Conservation (phyloP, 2,888 invertebrate species). For the Xanthia icteritia region DNA sequence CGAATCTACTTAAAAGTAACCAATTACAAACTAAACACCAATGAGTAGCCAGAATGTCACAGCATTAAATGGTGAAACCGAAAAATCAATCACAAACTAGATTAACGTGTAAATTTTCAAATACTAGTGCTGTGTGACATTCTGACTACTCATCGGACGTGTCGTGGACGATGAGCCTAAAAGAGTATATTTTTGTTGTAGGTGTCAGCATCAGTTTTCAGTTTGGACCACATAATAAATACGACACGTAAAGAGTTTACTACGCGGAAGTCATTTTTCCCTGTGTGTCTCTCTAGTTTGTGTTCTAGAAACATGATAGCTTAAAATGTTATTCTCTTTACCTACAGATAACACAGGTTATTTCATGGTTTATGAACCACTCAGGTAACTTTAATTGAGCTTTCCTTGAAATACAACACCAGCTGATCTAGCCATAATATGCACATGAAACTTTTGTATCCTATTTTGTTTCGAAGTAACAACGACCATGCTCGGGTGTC, state of each 20-base stretch:
- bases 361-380: not conserved
- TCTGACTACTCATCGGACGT: not conserved
- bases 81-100: too few species aligned
- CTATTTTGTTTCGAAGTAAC: not conserved
- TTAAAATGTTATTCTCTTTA: conserved; percentile 17
- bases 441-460: not conserved
- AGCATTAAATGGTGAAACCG: too few species aligned
- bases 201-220: not conserved
- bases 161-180: not conserved
- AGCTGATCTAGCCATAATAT: not conserved
- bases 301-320: conserved; percentile 12
- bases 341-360: not conserved
- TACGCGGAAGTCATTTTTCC: conserved; percentile 34
- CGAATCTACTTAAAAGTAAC: not conserved
- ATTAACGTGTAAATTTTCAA: too few species aligned
- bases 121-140: not conserved
- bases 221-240: conserved; percentile 43
- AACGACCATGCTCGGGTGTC: not conserved
- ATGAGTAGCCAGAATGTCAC: not conserved
- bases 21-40: not conserved
- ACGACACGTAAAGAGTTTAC: conserved; percentile 44
- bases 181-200: too few species aligned
- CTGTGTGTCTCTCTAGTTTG: conserved; percentile 13
- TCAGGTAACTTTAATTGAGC: not conserved
- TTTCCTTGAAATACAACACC: not conserved